Evolutionary conservation across 2,888 invertebrate species (phyloP), one percentile per base, ranked within the genome.

Genomic region (Crematogaster levior): DNA sequence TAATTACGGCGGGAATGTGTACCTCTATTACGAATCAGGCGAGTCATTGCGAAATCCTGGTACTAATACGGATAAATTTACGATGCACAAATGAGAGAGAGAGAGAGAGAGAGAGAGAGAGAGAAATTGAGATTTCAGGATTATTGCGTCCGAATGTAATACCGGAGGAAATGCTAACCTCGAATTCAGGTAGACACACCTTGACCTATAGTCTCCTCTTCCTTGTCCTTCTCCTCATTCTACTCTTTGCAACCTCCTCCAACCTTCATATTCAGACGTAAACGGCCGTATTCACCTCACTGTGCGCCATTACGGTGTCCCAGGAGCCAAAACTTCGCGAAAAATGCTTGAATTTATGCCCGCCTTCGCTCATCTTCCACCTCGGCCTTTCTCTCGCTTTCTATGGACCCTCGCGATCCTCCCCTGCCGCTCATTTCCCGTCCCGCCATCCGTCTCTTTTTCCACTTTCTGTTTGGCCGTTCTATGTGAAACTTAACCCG

Each of bases 281-380:
- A 92, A 92, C 91, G 92, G 85, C 87, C 88, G 90, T 90, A 87
- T 87, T 90, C 92, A 91, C 84, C 86, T 90, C 91, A 89, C 87
- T 91, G 91, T 90, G 90, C 93, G 91, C 92, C 92, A 93, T 93
- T 92, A 92, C 92, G 84, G 89, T 91, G 91, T 92, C 93, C 92
- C 93, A 90, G 82, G 91, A 92, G 92, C 90, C 91, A 90, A 93
- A 93, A 93, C 92, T 93, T 93, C 85, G 90, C 91, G 92, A 92
- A 92, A 92, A 92, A 92, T 92, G 90, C 88, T 88, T 86, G 90
- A 92, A 92, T 92, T 92, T 92, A 91, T 91, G 88, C 86, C 84
- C 83, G 58, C 81, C 83, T 83, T 81, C 80, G 86, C 84, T 85
- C 88, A 86, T 85, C 86, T 86, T 89, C 87, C 87, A 82, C 75